These are phyloP conservation scores for Drosophila cracens DNA, from an alignment of 2,888 invertebrate species.

Conservation along the genomic window DNA sequence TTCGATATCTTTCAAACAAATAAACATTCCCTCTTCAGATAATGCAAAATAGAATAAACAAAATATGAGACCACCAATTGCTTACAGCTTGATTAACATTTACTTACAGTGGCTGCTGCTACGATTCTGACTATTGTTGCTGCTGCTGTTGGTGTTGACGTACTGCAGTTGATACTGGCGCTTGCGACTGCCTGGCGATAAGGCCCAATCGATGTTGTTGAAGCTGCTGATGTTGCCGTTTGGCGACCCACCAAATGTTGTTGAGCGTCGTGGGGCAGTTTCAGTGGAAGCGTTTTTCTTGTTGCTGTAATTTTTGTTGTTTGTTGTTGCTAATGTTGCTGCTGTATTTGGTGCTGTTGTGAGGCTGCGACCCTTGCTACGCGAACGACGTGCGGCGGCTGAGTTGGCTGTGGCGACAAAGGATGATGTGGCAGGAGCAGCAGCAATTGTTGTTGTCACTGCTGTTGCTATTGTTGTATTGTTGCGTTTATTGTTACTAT, in stretches of 20 bases:
- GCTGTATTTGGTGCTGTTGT: conserved; percentile 6
- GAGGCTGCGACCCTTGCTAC: conserved; percentile 54
- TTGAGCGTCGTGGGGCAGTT: conserved; percentile 35
- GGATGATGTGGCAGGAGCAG: conserved; percentile 33
- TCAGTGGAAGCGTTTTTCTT: conserved; percentile 45
- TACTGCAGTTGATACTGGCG: conserved; percentile 62
- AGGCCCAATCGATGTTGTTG: conserved; percentile 48
- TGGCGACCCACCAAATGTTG: conserved; percentile 37
- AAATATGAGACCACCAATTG: background rate
- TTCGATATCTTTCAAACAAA: background rate
- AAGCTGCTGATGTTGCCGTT: conserved; percentile 19
- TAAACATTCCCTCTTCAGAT: background rate
- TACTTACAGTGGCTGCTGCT: conserved; percentile 59
- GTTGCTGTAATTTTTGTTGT: conserved; percentile 5
- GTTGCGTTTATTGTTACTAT: conserved; percentile 45
- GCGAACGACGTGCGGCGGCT: conserved; percentile 46
- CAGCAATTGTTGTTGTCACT: conserved; percentile 16
- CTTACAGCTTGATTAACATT: background rate
- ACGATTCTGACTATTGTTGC: conserved; percentile 10
- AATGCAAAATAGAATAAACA: background rate
- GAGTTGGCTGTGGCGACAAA: conserved; percentile 23
- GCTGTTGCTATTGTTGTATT: conserved; percentile 27
- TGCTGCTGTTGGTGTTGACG: conserved; percentile 23
- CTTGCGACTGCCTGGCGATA: conserved; percentile 69
- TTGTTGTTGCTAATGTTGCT: conserved; percentile 3